Evolutionary conservation across 2,888 invertebrate species (phyloP).

Genomic region (Bellardia bayeri): DNA sequence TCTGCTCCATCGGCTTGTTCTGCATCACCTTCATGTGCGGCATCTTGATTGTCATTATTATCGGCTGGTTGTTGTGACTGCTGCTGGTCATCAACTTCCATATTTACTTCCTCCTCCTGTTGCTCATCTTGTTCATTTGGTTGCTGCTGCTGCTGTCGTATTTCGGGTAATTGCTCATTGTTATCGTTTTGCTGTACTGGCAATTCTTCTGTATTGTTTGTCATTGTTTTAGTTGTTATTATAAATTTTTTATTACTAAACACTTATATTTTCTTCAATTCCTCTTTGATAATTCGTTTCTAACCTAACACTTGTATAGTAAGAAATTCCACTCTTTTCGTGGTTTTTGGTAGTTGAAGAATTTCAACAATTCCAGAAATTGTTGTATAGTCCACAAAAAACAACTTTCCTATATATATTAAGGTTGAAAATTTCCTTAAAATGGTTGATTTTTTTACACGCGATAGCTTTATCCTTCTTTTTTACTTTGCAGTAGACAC

Average conservation of each 20-base stretch:
- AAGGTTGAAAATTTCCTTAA: background rate
- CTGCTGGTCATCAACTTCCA: conserved; percentile 58
- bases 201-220: conserved; percentile 66
- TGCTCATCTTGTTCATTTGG: conserved; percentile 37
- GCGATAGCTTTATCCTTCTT: background rate
- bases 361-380: conserved; percentile 40
- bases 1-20: conserved; percentile 17
- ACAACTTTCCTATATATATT: background rate
- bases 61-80: conserved; percentile 21
- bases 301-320: conserved; percentile 75
- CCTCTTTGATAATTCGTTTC: conserved; percentile 68
- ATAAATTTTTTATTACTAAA: conserved; percentile 29
- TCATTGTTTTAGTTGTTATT: conserved; percentile 59
- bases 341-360: conserved; percentile 28
- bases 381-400: background rate
- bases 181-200: conserved; percentile 52
- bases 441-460: background rate
- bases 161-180: conserved; percentile 50
- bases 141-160: conserved; percentile 16
- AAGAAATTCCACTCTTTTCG: conserved; percentile 50
- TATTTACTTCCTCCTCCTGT: conserved; percentile 51
- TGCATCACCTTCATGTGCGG: background rate
- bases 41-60: conserved; percentile 31
- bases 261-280: conserved; percentile 51
- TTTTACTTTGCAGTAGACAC: conserved; percentile 45